phyloP scores from a whole-genome alignment of 2,888 invertebrate species.

The Choreutis nemorana region DNA sequence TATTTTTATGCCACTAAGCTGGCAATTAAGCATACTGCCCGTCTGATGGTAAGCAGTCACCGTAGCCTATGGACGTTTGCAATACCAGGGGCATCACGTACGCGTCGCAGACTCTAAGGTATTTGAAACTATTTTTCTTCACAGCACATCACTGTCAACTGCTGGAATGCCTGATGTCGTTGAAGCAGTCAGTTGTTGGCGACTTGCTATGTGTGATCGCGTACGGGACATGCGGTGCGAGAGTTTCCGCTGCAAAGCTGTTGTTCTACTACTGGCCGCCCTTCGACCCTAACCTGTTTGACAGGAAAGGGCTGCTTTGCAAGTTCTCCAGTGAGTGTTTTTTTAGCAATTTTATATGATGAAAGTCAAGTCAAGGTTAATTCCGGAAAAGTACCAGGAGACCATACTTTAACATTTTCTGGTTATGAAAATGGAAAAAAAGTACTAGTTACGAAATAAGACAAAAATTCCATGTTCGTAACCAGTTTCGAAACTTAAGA shows the following conservation, averaged over 20 bases:
- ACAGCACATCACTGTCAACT: slow-evolving; percentile 95
- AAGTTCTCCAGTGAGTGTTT: slow-evolving; percentile 81
- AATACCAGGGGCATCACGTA: too few relatives aligned
- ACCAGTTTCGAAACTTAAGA: too few relatives aligned
- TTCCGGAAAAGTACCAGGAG: too few relatives aligned
- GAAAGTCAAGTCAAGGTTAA: neutral
- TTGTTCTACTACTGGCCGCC: slow-evolving; percentile 99
- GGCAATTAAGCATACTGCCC: neutral
- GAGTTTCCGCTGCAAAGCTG: slow-evolving; percentile 95
- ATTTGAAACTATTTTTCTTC: neutral
- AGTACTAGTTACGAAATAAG: too few relatives aligned
- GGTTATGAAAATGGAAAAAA: too few relatives aligned
- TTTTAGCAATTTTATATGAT: too few relatives aligned
- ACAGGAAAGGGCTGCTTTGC: slow-evolving; percentile 85
- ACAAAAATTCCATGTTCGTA: neutral
- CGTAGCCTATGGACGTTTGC: too few relatives aligned
- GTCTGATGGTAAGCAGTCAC: neutral
- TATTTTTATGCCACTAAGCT: too few relatives aligned
- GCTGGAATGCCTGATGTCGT: slow-evolving; percentile 93
- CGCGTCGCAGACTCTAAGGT: neutral
- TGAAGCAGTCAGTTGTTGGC: slow-evolving; percentile 89
- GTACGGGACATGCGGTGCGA: slow-evolving; percentile 92
- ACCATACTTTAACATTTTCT: too few relatives aligned
- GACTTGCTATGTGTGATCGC: slow-evolving; percentile 96
- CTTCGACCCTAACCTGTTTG: slow-evolving; percentile 92